phyloP scores from a whole-genome alignment of 2,888 invertebrate species.

The Cheilosia grossa region DNA sequence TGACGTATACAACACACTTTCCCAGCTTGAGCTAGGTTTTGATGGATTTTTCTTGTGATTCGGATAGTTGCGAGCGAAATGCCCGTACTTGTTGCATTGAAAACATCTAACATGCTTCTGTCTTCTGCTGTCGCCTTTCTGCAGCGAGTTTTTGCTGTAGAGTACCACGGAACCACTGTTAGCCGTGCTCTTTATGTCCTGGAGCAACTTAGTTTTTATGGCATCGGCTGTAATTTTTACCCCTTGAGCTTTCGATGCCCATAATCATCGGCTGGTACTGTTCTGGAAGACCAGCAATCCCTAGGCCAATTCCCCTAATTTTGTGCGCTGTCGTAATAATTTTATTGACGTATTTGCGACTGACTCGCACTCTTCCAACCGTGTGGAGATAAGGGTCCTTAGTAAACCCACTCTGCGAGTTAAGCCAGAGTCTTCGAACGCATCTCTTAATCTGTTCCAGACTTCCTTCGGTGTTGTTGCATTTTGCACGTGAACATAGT shows the following conservation, averaged over 20 bases:
- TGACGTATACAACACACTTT: slow-evolving; percentile 4
- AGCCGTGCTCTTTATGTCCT: too few species aligned
- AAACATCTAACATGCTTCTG: neutral
- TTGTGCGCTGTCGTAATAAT: slow-evolving; percentile 78
- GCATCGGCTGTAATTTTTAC: slow-evolving; percentile 74
- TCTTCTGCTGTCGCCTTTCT: neutral
- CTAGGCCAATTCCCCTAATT: slow-evolving; percentile 76
- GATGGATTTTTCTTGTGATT: slow-evolving; percentile 1
- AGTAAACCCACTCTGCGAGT: slow-evolving; percentile 77
- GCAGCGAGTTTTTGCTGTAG: too few species aligned
- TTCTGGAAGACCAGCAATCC: slow-evolving; percentile 77
- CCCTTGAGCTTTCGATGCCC: slow-evolving; percentile 75
- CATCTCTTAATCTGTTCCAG: slow-evolving; percentile 76
- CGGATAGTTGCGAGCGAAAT: slow-evolving; percentile 13
- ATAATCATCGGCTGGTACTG: slow-evolving; percentile 78
- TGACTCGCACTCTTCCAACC: slow-evolving; percentile 72
- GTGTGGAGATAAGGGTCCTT: slow-evolving; percentile 66
- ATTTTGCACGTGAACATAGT: slow-evolving; percentile 77
- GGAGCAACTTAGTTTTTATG: slow-evolving; percentile 76
- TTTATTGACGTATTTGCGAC: slow-evolving; percentile 77
- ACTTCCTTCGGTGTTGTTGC: slow-evolving; percentile 73
- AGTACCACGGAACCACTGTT: too few species aligned
- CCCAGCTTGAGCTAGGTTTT: neutral
- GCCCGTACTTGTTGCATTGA: neutral
- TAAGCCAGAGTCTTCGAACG: too few species aligned